Evolutionary conservation across 2,113 vertebrate species (phyloP), one percentile per base, ranked within the genome.

Genomic region (Onychorhynchus coronatus): DNA sequence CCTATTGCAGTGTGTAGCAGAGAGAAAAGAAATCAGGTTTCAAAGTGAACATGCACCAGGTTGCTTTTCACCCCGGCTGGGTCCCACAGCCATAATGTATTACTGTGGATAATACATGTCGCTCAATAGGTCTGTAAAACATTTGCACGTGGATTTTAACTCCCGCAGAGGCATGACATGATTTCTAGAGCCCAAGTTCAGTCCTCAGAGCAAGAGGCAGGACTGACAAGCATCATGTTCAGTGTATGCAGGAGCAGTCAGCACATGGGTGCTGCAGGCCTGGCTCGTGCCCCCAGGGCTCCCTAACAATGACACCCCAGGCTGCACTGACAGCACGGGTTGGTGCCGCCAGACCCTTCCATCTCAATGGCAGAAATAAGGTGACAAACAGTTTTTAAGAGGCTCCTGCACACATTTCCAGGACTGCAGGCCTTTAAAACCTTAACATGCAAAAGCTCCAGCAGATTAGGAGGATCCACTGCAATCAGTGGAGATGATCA

Each of bases 61-160:
- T 76, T 0, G 37, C 92, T 83, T 96, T 97, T 93, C 85, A 93
- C 52, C 0, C 1, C 68, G 63, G 27, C 24, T 88, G 68, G 61
- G 92, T 58, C 56, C 91, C 92, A 21, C 65, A 41, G 76, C 73
- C 91, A 65, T 62, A 78, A 72, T 72, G 42, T 56, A 55, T 77
- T 90, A 27, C 31, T 50, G 47, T 31, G 49, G 42, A 66, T 88
- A 95, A 90, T 85, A 41, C 14, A 33, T 3, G 20, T 37, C 37
- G 39, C 74, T 96, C 53, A 53, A 41, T 42, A 66, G 80, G 52
- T 33, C 79, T 72, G 22, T 9, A 78, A 56, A 88, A 49, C 15
- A 37, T 88, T 89, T 88, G 25, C n/a, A 46, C 33, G 11, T 30
- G 16, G 42, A 83, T 91, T 96, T 95, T 95, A 95, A 95, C 71